These are phyloP conservation scores for Orthonychiurus folsomi DNA, from an alignment of 2,888 invertebrate genomes.

Conservation along the genomic window DNA sequence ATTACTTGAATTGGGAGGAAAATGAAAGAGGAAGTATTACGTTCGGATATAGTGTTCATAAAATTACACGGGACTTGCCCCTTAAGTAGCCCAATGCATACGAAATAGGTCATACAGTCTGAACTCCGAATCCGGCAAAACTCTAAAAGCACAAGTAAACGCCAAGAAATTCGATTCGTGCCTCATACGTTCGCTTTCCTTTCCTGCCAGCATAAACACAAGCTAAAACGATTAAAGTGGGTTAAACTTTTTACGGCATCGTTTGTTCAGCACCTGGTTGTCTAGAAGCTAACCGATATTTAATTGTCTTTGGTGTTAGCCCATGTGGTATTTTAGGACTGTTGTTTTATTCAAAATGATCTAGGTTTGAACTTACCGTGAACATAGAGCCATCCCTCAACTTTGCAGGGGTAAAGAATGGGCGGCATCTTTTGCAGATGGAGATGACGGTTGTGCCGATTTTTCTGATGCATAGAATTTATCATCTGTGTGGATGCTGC, in stretches of 20 bases:
- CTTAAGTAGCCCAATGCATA: too few species aligned
- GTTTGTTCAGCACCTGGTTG: not conserved
- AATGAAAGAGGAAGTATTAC: too few species aligned
- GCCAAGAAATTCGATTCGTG: not conserved
- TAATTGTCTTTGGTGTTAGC: too few species aligned
- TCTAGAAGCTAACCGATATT: not conserved
- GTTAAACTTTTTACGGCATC: not conserved
- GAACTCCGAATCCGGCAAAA: too few species aligned
- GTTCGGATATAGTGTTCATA: too few species aligned
- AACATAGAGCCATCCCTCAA: slow-evolving; percentile 54
- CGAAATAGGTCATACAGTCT: not conserved
- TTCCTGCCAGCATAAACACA: not conserved
- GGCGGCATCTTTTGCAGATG: slow-evolving; percentile 43
- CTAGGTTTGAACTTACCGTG: slow-evolving; percentile 49
- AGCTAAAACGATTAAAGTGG: not conserved
- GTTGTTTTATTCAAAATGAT: too few species aligned
- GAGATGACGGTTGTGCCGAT: slow-evolving; percentile 12
- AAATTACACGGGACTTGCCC: too few species aligned
- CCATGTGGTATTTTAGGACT: too few species aligned
- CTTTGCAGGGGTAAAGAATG: slow-evolving; percentile 51
- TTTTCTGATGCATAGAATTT: not conserved
- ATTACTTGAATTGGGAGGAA: too few species aligned
- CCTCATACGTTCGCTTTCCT: too few species aligned
- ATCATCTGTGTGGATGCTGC: not conserved
- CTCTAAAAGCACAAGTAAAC: not conserved